A percentile compares a stretch with the other conserved stretches of the same genome.
These are phyloP conservation scores for Pantherophis guttatus DNA, from an alignment of 2,113 vertebrate species.

Conservation along the genomic window DNA sequence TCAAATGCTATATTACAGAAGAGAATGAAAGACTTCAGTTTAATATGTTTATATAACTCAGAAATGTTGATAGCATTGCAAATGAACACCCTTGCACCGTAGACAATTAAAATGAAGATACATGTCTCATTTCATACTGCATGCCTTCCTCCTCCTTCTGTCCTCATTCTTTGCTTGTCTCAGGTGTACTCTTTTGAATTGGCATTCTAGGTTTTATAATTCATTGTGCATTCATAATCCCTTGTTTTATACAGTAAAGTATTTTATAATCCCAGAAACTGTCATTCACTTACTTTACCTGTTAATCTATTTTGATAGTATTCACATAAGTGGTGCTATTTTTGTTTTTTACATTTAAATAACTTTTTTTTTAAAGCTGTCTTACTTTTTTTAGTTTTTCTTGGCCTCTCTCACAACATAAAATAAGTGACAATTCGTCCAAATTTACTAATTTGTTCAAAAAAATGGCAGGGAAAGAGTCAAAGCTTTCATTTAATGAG, in stretches of 20 bases:
- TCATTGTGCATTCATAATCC: not conserved
- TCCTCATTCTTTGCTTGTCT: not conserved
- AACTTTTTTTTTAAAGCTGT: too few species aligned
- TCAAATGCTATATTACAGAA: slow-evolving; percentile 30
- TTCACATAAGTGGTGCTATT: not conserved
- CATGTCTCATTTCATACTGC: not conserved
- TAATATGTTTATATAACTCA: not conserved
- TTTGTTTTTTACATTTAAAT: too few species aligned
- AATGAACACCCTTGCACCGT: not conserved
- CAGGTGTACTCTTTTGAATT: not conserved
- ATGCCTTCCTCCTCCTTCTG: not conserved
- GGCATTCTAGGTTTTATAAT: not conserved
- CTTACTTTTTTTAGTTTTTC: too few species aligned
- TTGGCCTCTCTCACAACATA: too few species aligned
- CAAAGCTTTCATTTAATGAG: too few species aligned
- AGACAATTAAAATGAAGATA: not conserved
- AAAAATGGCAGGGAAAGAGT: too few species aligned
- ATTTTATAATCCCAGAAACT: not conserved
- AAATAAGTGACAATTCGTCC: too few species aligned
- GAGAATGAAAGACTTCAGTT: slow-evolving; percentile 28
- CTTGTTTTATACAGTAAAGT: not conserved
- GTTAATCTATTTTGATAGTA: not conserved
- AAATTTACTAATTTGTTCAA: too few species aligned
- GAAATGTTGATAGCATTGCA: not conserved
- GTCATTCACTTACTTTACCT: not conserved